Conservation (phyloP, 2,888 invertebrate species). For the Meta bourneti region DNA sequence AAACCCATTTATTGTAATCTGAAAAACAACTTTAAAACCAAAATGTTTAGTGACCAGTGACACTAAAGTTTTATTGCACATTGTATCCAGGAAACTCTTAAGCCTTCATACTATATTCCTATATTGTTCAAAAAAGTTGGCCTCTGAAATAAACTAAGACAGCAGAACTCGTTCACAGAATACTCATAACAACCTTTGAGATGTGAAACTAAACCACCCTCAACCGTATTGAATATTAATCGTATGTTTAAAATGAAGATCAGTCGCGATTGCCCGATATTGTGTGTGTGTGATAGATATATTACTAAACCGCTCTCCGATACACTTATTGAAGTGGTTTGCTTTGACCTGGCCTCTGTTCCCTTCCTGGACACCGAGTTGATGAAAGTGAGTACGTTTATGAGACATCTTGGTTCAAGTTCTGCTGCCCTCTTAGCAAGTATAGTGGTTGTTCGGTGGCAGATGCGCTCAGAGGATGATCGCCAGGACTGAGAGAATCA, state of each 20-base stretch:
- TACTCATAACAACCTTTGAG: background rate
- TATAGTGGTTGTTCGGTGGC: background rate
- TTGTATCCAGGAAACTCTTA: constrained; percentile 32
- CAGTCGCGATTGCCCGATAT: too few relatives aligned
- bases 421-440: constrained; percentile 39
- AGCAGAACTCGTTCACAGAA: constrained; percentile 42
- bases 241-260: too few relatives aligned
- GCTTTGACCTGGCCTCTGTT: background rate
- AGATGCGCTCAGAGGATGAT: constrained; percentile 36
- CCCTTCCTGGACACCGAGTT: background rate
- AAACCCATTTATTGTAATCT: background rate
- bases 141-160: constrained; percentile 43
- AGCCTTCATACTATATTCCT: constrained; percentile 34
- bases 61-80: constrained; percentile 26
- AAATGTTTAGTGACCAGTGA: background rate
- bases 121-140: constrained; percentile 44
- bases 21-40: background rate
- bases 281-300: too few relatives aligned
- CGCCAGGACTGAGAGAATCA: constrained; percentile 30
- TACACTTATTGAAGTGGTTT: too few relatives aligned
- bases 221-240: background rate
- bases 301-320: too few relatives aligned
- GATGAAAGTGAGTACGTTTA: too few relatives aligned
- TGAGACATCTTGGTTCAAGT: constrained; percentile 18
- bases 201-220: background rate